Evolutionary conservation across 2,797 vertebrate species (phyloP), one percentile per base, ranked within the genome.

Genomic region (Lepilemur ruficaudatus): DNA sequence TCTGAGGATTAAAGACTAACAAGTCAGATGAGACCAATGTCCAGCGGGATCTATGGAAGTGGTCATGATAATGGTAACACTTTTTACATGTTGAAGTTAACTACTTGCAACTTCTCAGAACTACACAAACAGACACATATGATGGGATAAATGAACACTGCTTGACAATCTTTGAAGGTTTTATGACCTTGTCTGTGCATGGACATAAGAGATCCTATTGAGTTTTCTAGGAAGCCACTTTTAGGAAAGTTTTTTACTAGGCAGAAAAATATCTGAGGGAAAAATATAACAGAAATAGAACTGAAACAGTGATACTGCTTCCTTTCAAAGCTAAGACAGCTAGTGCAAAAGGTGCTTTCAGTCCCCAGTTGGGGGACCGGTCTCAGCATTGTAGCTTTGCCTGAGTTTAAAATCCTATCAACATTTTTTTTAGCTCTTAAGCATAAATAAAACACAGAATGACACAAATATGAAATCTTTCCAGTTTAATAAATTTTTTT

Each of bases 321-420:
- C 65, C n/a, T 55, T 89, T 32, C 32, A 83, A 90, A 93, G 87
- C 43, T 65, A 81, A 96, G 46, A 89, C 73, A 84, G 20, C 14
- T 67, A 75, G 6, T 69, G 46, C 46, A 87, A 86, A 92, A 41
- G 4, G 55, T 85, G 70, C 61, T 91, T 87, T 73, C 15, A 13
- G 52, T 94, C 52, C 72, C 32, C 48, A 20, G 46, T 41, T 32
- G 90, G 50, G 32, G 22, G 46, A 38, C 1, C 87, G 43, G n/a
- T 79, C 18, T 95, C 61, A 30, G 69, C 32, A 89, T 76, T 72
- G 70, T 25, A 83, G 46, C 15, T 87, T 76, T 78, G 65, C 23
- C 28, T 73, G 41, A 81, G 43, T 78, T 89, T 91, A 89, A 96
- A 97, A 93, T 72, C 70, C 61, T 38, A 73, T 70, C 38, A 73